Evolutionary conservation across 2,888 invertebrate species (phyloP), one percentile per base, ranked within the genome.

Genomic region (Netelia melanura): DNA sequence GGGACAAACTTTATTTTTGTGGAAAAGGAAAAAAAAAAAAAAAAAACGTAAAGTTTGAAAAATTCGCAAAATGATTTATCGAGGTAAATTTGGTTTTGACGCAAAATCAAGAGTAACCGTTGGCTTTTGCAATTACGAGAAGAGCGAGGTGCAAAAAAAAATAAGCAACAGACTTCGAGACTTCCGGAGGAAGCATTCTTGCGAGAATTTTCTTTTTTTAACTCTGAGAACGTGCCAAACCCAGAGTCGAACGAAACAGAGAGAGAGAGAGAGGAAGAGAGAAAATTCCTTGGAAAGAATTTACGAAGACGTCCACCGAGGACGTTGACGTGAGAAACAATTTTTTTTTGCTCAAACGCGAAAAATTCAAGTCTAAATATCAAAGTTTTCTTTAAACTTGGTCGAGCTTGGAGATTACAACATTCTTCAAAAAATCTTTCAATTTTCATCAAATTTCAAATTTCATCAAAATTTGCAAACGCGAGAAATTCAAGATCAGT

Each of bases 121-220:
- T 30, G 30, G 5, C 5, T 30, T 30, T 30, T 30, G 5, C 30
- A 30, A 30, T 30, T 30, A 30, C 30, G 30, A 30, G 30, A 30
- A 30, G 30, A 30, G 30, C 30, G 6, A 30, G 30, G 30, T 30
- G 6, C 3, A 48, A 48, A 48, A 48, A 48, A 48, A 14, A 11
- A 48, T 14, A 48, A 48, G 48, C 48, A 48, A 48, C 38, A n/a
- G 67, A 25, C 21, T 52, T 38, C 17, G 48, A 9, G 43, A 71
- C 62, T 79, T 71, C 62, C 70, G 70, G 52, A 30, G 58, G 61
- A 79, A 52, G 58, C 21, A 54, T 38, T 65, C 65, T 43, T 64
- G 17, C 43, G 38, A 17, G 17, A 61, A 23, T 82, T 52, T 72
- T 78, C 70, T 70, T 82, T 83, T 82, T 83, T 72, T 83, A 72